Evolutionary conservation across 2,888 invertebrate species (phyloP).

Genomic region (Norana najaformis): DNA sequence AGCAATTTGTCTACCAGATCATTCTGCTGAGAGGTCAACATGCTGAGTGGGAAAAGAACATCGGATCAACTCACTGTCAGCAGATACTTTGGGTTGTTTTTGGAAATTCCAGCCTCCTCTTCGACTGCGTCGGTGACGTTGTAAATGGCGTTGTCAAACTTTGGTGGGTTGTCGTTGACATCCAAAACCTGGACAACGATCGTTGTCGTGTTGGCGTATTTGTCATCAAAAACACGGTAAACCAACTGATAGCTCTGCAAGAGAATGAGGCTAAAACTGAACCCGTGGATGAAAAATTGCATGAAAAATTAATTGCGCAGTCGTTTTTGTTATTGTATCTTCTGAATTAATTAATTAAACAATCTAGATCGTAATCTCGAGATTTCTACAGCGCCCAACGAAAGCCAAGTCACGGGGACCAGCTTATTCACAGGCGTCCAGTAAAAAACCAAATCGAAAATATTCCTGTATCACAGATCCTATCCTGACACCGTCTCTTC

Average conservation of each 20-base stretch:
- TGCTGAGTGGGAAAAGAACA: neutral
- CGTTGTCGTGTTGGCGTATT: constrained; percentile 46
- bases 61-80: constrained; percentile 42
- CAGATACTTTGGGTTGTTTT: constrained; percentile 45
- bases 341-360: too few relatives aligned
- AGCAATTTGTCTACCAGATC: neutral
- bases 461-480: too few relatives aligned
- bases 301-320: too few relatives aligned
- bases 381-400: too few relatives aligned
- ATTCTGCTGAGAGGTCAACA: neutral
- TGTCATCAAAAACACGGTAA: constrained; percentile 48
- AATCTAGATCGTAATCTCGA: too few relatives aligned
- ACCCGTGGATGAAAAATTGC: too few relatives aligned
- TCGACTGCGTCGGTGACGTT: constrained; percentile 47
- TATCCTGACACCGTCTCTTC: too few relatives aligned
- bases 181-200: constrained; percentile 48
- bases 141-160: constrained; percentile 44
- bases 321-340: too few relatives aligned
- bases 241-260: constrained; percentile 43
- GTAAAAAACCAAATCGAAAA: too few relatives aligned
- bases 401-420: too few relatives aligned
- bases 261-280: too few relatives aligned
- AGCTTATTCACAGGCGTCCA: too few relatives aligned
- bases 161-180: constrained; percentile 50
- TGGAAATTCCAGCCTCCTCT: constrained; percentile 44